Evolutionary conservation across 53 echinoderm and acorn worm species (phyloP).

Genomic region (Glandiceps talaboti): DNA sequence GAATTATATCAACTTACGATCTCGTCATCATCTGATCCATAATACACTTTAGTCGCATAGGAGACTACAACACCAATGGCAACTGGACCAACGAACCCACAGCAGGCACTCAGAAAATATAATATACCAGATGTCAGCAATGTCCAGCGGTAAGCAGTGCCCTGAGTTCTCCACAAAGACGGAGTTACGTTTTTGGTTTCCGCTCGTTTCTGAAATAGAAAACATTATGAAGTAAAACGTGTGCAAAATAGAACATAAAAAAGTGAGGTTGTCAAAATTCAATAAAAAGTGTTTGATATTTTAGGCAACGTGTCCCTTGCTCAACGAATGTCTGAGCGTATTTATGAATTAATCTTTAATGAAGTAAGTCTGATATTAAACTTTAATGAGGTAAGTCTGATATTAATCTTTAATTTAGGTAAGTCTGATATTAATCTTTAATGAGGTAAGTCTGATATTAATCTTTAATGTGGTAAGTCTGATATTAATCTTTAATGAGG

Average conservation of each 20-base stretch:
- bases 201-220: constrained; percentile 18
- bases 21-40: background rate
- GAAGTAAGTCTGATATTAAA: too few relatives aligned
- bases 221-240: background rate
- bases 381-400: too few relatives aligned
- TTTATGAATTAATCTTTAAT: too few relatives aligned
- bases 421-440: too few relatives aligned
- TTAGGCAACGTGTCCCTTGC: background rate
- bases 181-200: constrained; percentile 11
- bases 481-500: too few relatives aligned
- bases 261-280: too few relatives aligned
- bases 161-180: constrained; percentile 26
- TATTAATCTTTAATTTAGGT: too few relatives aligned
- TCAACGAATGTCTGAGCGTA: background rate
- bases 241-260: background rate
- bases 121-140: constrained; percentile 24
- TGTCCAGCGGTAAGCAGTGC: constrained; percentile 26
- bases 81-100: constrained; percentile 35
- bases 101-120: constrained; percentile 21
- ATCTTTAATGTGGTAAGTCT: too few relatives aligned
- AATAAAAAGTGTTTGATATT: too few relatives aligned
- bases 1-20: too few relatives aligned
- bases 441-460: too few relatives aligned
- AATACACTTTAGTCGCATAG: constrained; percentile 18
- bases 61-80: constrained; percentile 26